Conservation (phyloP, 2,888 invertebrate genomes). For the Andrena minutula region DNA sequence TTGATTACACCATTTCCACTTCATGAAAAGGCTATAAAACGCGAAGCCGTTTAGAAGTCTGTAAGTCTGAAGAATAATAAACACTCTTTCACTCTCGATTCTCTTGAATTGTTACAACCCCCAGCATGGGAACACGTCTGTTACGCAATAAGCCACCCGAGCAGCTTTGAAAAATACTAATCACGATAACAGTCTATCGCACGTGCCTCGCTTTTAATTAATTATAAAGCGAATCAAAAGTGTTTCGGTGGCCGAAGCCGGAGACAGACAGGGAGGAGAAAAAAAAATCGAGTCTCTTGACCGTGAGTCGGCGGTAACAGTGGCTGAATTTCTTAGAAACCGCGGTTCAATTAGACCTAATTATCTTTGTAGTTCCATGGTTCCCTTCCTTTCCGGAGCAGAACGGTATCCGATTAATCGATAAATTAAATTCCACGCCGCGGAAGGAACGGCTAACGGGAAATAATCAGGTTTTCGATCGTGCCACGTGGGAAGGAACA, state of each 20-base stretch:
- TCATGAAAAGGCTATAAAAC: too few species aligned
- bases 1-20: too few species aligned
- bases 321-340: conserved; percentile 36
- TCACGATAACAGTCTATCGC: conserved; percentile 13
- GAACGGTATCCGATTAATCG: conserved; percentile 53
- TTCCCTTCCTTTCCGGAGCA: conserved; percentile 57
- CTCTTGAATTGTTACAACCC: too few species aligned
- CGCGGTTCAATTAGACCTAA: conserved; percentile 54
- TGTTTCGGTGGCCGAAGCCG: neutral
- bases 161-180: conserved; percentile 11
- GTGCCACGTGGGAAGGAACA: conserved; percentile 48
- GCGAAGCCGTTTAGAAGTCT: too few species aligned
- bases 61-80: too few species aligned
- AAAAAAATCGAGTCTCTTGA: conserved; percentile 24
- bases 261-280: neutral
- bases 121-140: too few species aligned
- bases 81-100: too few species aligned
- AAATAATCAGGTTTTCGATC: conserved; percentile 50
- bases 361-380: conserved; percentile 49
- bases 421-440: conserved; percentile 54
- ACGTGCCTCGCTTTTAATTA: conserved; percentile 28
- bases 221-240: conserved; percentile 32
- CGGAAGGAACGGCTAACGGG: conserved; percentile 59
- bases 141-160: neutral
- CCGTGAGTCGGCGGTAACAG: conserved; percentile 28